Evolutionary conservation across 2,113 vertebrate genomes (phyloP), one percentile per base, ranked within the genome.

Genomic region (Choloepus hoffmanni): DNA sequence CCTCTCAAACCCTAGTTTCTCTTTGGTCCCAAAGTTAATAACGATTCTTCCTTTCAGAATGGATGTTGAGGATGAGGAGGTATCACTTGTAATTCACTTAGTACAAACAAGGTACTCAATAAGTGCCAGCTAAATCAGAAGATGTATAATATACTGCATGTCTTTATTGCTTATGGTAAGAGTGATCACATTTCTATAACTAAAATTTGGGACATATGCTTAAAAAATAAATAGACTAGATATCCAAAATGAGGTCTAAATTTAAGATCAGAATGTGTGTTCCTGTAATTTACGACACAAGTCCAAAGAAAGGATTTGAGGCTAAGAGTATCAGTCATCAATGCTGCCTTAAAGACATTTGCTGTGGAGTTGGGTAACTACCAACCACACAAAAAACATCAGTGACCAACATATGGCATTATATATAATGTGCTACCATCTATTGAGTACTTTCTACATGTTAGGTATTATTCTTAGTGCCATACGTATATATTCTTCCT

Each of bases 221-320:
- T 76, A 36, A 36, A 26, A 92, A 87, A 93, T 70, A 89, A 78
- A 72, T 36, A 68, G 19, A 60, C 70, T 53, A 36, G n/a, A 65
- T 83, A 82, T 90, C 19, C 26, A 74, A 65, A 93, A 16, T 89
- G 18, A 62, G 36, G 1, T 85, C 13, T 78, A 60, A 4, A 60
- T 81, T 84, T 58, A 84, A 62, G 90, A 77, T 79, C n/a, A 81
- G 45, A 94, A 91, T 78, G 11, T 19, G 28, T 81, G 24, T 7
- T 93, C 28, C 2, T 93, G 45, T 55, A 77, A 58, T 28, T 77
- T 84, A 33, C 30, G 11, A 72, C 10, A 3, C 19, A 78, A 73
- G 48, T 70, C 9, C 50, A 86, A 89, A 96, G 28, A 87, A 92
- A n/a, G 7, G 10, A 79, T 91, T 21, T 86, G 78, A 95, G 24